These are phyloP conservation scores for Rhegmatorhina hoffmannsi DNA, from an alignment of 2,113 vertebrate species.

Conservation along the genomic window DNA sequence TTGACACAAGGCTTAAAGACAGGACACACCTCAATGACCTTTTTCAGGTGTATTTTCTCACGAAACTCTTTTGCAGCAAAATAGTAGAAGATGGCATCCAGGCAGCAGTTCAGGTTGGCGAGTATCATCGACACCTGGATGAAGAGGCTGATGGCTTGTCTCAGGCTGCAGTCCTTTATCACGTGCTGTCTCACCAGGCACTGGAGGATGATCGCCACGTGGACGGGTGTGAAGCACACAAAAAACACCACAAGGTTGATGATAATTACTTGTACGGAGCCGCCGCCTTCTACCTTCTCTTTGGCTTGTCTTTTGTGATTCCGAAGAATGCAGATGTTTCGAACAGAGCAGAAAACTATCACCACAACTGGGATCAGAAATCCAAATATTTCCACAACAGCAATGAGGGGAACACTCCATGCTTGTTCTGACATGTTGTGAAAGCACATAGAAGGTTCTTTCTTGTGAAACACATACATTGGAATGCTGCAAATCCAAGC, in stretches of 20 bases:
- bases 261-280: constrained; percentile 80
- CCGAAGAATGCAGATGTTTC: constrained; percentile 76
- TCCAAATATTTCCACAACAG: constrained; percentile 82
- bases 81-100: constrained; percentile 91
- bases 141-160: constrained; percentile 81
- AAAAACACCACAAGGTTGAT: constrained; percentile 85
- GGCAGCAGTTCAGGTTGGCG: constrained; percentile 89
- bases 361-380: constrained; percentile 82
- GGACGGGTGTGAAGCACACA: constrained; percentile 86
- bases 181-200: constrained; percentile 82
- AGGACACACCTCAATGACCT: neutral
- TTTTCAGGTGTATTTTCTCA: neutral
- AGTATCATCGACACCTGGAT: constrained; percentile 83
- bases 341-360: constrained; percentile 80
- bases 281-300: neutral
- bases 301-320: neutral
- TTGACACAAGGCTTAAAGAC: neutral
- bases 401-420: constrained; percentile 77
- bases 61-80: constrained; percentile 84
- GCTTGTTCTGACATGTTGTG: constrained; percentile 73
- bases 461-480: constrained; percentile 60
- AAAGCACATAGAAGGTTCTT: constrained; percentile 70
- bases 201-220: constrained; percentile 85
- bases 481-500: constrained; percentile 71
- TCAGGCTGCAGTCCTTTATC: constrained; percentile 74